Base-by-base conservation (phyloP, 37 sponge, comb jelly and placozoan genomes). In the Amphimedon queenslandica region DNA sequence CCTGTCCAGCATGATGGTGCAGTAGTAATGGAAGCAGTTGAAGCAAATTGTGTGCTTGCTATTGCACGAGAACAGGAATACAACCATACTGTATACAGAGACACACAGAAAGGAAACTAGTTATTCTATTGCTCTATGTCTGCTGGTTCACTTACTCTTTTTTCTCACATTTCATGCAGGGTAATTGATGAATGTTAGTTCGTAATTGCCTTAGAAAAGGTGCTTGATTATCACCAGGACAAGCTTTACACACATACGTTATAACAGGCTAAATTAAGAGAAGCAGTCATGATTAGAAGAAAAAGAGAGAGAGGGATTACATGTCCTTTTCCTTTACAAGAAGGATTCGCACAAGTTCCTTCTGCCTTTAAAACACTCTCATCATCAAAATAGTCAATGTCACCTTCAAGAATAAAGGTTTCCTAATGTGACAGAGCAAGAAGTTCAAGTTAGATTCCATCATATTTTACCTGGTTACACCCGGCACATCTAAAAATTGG, bases 111-210 rank as follows among this genome's bases (percentile, higher is more conserved):
- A 41, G 18, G n/a, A n/a, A n/a, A n/a, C n/a, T n/a, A n/a, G n/a
- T n/a, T n/a, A n/a, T n/a, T n/a, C n/a, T n/a, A n/a, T 24, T 1
- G 68, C 25, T 38, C 5, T 37, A 11, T 8, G 27, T 3, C 1
- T 2, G 32, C 36, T 1, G 11, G 66, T 27, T 2, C 27, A 24
- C 85, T 71, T 28, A 83, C 84, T 64, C 42, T 31, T 27, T 70
- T 6, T 36, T 2, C 18, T 30, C 40, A 42, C 86, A 86, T 63
- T 79, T 74, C 76, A 86, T 86, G 35, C 86, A 86, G 10, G 75
- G 70, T 18, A 79, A 20, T 16, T 74, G 31, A 38, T 51, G 53
- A 23, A 63, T 51, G 34, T 86, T 86, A 42, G 56, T 55, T 60
- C 75, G 42, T 33, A 86, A 30, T 37, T 80, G 86, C 18, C 79